These are phyloP conservation scores for Saguinus imperator DNA, from an alignment of 2,113 vertebrate genomes.

Conservation along the genomic window DNA sequence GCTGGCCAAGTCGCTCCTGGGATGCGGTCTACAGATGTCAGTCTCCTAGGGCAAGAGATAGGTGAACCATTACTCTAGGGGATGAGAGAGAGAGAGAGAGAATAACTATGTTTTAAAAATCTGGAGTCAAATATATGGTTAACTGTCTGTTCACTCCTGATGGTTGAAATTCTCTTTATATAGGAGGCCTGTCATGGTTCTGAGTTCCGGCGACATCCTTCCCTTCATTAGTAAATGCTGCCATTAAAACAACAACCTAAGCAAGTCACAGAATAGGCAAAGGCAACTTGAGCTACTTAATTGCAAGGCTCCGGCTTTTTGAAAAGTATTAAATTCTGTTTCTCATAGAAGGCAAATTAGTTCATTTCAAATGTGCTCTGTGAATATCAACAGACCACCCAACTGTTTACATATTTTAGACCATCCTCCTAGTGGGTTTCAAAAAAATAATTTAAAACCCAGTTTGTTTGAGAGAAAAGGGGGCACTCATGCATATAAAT, in stretches of 20 bases:
- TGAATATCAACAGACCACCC: constrained; percentile 77
- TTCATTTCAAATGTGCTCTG: constrained; percentile 67
- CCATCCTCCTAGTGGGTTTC: constrained; percentile 24
- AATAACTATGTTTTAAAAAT: background rate
- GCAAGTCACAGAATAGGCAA: constrained; percentile 4
- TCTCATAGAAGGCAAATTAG: constrained; percentile 69
- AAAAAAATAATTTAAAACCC: background rate
- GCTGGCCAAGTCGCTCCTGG: background rate
- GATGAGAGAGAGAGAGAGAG: background rate
- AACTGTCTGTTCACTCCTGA: background rate
- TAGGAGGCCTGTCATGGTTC: background rate
- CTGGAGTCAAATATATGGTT: background rate
- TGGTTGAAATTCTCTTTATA: background rate
- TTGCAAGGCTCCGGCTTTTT: constrained; percentile 61
- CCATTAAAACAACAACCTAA: constrained; percentile 44
- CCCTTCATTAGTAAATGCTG: background rate
- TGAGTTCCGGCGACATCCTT: background rate
- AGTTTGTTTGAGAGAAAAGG: constrained; percentile 42
- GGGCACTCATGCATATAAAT: constrained; percentile 47
- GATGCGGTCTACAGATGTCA: background rate
- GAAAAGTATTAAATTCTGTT: constrained; percentile 67
- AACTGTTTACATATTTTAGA: constrained; percentile 72
- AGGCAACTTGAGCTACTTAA: constrained; percentile 62
- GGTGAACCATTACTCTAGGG: background rate
- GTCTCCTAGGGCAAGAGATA: background rate